These are phyloP conservation scores for Chiloscyllium plagiosum DNA, from an alignment of 2,113 vertebrate species.

Conservation along the genomic window DNA sequence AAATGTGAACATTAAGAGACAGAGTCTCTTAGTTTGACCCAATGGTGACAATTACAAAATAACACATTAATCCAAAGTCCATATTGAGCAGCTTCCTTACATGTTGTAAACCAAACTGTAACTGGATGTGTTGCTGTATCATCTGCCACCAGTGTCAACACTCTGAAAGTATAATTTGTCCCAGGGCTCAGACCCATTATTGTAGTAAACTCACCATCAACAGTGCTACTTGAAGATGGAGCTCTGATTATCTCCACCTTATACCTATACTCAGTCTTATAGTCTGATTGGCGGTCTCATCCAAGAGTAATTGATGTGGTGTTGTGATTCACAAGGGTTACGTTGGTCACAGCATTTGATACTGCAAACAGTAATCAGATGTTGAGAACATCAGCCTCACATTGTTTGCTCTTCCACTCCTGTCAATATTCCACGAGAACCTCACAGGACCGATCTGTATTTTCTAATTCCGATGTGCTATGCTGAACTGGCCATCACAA, in stretches of 20 bases:
- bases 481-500: neutral
- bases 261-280: slow-evolving; percentile 44
- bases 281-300: slow-evolving; percentile 46
- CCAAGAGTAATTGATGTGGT: slow-evolving; percentile 41
- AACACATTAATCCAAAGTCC: too few species aligned
- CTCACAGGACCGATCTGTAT: too few species aligned
- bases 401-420: too few species aligned
- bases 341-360: neutral
- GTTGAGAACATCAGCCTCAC: neutral
- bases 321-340: neutral
- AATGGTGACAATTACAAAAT: too few species aligned
- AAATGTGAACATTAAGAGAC: too few species aligned
- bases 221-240: neutral
- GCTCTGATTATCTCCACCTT: neutral
- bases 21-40: neutral
- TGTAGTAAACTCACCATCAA: fast-evolving
- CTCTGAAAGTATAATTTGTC: neutral
- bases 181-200: slow-evolving; percentile 43
- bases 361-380: neutral
- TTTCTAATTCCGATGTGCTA: neutral
- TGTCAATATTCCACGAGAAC: too few species aligned
- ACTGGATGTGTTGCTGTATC: neutral
- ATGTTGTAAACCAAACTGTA: neutral
- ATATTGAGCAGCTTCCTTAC: too few species aligned
- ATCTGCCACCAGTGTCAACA: neutral